Conservation (phyloP, 2,797 vertebrate genomes). For the Scarus forsteni region DNA sequence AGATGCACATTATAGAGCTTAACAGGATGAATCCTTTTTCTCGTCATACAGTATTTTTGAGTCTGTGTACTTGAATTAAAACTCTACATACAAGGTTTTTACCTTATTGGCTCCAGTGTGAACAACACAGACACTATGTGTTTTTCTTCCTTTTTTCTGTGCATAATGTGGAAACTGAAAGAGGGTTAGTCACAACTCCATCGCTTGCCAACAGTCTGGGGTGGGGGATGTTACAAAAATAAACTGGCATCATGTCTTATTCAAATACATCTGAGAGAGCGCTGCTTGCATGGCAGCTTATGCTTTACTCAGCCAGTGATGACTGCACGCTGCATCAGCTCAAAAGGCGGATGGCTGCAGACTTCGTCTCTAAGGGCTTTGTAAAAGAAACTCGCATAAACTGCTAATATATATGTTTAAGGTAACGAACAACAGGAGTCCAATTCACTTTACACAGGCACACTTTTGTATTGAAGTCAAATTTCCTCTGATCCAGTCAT, state of each 20-base stretch:
- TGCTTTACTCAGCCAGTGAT: slow-evolving; percentile 51
- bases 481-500: slow-evolving; percentile 46
- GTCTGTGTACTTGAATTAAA: slow-evolving; percentile 13
- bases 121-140: slow-evolving; percentile 24
- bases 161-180: slow-evolving; percentile 54
- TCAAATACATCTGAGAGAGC: slow-evolving; percentile 68
- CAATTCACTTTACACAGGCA: slow-evolving; percentile 40
- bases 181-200: slow-evolving; percentile 62
- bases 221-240: slow-evolving; percentile 67
- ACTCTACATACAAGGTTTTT: slow-evolving; percentile 24
- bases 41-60: slow-evolving; percentile 2
- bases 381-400: slow-evolving; percentile 56
- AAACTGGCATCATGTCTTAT: slow-evolving; percentile 75
- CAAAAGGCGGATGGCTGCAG: slow-evolving; percentile 49
- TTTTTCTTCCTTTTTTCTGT: slow-evolving; percentile 19
- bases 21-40: slow-evolving; percentile 23
- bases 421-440: slow-evolving; percentile 38
- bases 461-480: slow-evolving; percentile 39
- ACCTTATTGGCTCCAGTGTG: slow-evolving; percentile 27
- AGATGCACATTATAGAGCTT: slow-evolving; percentile 36
- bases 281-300: slow-evolving; percentile 48
- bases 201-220: slow-evolving; percentile 67
- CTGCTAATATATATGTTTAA: slow-evolving; percentile 48
- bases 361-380: slow-evolving; percentile 54
- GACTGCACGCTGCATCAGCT: slow-evolving; percentile 62